Conservation (phyloP, 2,888 invertebrate species). For the Siphonodentalium dalli region DNA sequence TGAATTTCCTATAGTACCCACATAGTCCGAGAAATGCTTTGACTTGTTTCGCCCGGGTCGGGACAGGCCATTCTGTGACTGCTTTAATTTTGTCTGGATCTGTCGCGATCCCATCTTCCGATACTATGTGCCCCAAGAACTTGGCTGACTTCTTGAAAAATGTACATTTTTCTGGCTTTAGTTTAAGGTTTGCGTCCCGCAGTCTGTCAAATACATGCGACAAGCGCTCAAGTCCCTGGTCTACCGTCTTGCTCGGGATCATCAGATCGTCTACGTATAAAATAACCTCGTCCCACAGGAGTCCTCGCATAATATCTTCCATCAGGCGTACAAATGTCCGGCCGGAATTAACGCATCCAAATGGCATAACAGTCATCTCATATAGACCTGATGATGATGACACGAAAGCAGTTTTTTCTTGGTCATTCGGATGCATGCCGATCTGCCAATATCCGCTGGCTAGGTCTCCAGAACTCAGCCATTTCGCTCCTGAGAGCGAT, state of each 20-base stretch:
- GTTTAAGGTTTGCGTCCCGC: constrained; percentile 8
- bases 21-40: constrained; percentile 2
- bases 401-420: constrained; percentile 29
- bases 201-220: constrained; percentile 1
- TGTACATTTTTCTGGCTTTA: constrained; percentile 15
- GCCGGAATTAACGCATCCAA: constrained; percentile 29
- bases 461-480: constrained; percentile 27
- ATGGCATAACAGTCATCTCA: constrained; percentile 26
- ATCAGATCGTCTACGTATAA: constrained; percentile 17
- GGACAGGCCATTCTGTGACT: constrained; percentile 11
- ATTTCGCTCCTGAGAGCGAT: constrained; percentile 21
- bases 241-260: constrained; percentile 14
- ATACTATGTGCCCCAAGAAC: constrained; percentile 20
- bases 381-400: constrained; percentile 15
- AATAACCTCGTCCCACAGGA: constrained; percentile 25
- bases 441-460: constrained; percentile 31
- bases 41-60: constrained; percentile 6
- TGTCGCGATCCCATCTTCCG: constrained; percentile 14
- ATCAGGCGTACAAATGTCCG: constrained; percentile 32
- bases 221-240: constrained; percentile 6
- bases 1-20: not conserved
- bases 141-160: constrained; percentile 10
- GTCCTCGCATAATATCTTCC: constrained; percentile 24
- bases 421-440: constrained; percentile 15
- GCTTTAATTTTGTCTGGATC: constrained; percentile 7